phyloP scores from a whole-genome alignment of 2,888 invertebrate genomes.

The Stictocephala bisonia region DNA sequence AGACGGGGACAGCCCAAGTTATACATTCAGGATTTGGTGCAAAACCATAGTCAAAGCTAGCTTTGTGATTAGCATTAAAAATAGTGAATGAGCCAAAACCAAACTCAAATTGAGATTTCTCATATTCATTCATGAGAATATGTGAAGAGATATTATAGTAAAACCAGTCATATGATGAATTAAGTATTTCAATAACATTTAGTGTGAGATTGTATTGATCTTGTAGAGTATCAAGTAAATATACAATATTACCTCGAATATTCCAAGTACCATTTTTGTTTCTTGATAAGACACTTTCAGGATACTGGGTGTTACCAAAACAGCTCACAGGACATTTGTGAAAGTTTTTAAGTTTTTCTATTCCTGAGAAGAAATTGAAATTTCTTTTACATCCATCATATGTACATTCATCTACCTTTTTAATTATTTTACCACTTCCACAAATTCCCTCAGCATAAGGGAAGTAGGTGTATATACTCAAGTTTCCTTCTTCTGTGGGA shows the following conservation, averaged over 20 bases:
- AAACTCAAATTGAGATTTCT: constrained; percentile 4
- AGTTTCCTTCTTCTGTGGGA: background rate
- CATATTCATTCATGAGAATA: background rate
- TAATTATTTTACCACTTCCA: background rate
- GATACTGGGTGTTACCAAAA: constrained; percentile 27
- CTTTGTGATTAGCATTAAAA: background rate
- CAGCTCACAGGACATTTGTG: background rate
- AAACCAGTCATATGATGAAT: constrained; percentile 29
- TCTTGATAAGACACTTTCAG: background rate
- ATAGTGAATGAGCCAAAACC: constrained; percentile 34
- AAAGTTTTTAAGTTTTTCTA: constrained; percentile 1
- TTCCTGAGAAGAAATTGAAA: background rate
- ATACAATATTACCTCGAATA: background rate
- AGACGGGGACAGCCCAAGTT: constrained; percentile 21
- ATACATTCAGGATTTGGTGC: constrained; percentile 31
- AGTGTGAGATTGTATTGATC: constrained; percentile 9
- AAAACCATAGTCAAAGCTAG: constrained; percentile 16
- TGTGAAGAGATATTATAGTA: constrained; percentile 20
- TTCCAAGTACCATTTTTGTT: background rate
- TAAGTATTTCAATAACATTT: background rate
- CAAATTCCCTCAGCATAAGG: background rate
- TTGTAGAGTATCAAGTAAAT: constrained; percentile 14
- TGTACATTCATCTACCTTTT: constrained; percentile 5
- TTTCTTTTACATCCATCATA: background rate
- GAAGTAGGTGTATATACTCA: background rate